Conservation (phyloP, 2,797 vertebrate species). For the Lacerta agilis region DNA sequence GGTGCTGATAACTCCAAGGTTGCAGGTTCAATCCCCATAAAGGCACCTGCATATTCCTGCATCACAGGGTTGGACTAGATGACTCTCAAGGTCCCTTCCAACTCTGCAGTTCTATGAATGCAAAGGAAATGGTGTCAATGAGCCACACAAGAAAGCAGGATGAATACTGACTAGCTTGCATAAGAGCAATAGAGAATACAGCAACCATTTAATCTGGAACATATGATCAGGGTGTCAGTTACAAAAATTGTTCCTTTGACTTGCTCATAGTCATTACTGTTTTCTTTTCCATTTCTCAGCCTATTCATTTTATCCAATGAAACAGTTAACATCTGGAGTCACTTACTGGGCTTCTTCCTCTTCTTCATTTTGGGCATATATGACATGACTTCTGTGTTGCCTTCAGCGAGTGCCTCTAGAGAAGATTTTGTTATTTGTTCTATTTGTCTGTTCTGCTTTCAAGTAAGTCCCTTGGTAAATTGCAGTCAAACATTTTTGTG, state of each 20-base stretch:
- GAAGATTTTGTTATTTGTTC: slow-evolving; percentile 97
- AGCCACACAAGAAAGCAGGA: not conserved
- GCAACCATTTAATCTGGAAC: not conserved
- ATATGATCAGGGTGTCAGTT: not conserved
- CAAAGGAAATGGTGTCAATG: not conserved
- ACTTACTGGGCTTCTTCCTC: slow-evolving; percentile 92
- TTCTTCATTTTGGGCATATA: slow-evolving; percentile 93
- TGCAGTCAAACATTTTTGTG: too few species aligned
- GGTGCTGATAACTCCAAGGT: too few species aligned
- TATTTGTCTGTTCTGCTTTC: slow-evolving; percentile 94
- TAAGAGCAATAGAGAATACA: not conserved
- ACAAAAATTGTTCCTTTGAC: not conserved
- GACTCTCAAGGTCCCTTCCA: too few species aligned
- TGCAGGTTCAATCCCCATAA: not conserved
- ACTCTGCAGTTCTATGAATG: not conserved
- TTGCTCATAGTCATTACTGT: not conserved
- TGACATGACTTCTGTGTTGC: slow-evolving; percentile 89
- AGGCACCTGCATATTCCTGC: not conserved
- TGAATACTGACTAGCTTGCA: not conserved
- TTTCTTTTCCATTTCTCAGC: slow-evolving; percentile 73
- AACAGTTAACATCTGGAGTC: slow-evolving; percentile 96
- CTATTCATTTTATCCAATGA: slow-evolving; percentile 97
- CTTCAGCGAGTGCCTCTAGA: slow-evolving; percentile 85
- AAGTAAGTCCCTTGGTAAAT: slow-evolving; percentile 78
- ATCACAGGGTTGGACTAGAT: too few species aligned